phyloP scores from a whole-genome alignment of 2,888 invertebrate genomes.

The Zygaena filipendulae region DNA sequence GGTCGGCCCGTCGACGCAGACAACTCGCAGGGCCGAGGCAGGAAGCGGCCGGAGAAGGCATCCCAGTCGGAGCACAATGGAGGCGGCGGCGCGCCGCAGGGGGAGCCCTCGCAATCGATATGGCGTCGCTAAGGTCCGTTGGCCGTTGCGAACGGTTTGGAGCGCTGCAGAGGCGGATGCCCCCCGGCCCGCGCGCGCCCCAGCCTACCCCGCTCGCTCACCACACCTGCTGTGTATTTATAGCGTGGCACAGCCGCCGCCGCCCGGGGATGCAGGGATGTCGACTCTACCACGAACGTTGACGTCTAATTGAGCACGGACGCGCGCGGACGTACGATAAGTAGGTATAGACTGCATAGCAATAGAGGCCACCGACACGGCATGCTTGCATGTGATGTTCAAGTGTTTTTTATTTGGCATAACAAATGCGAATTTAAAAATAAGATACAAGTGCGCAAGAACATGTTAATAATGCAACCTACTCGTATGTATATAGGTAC shows the following conservation, averaged over 20 bases:
- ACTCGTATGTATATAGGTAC: too few species aligned
- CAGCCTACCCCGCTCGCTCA: slow-evolving; percentile 35
- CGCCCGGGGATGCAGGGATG: slow-evolving; percentile 61
- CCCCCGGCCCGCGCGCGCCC: slow-evolving; percentile 42
- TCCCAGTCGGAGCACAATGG: slow-evolving; percentile 62
- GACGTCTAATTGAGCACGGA: slow-evolving; percentile 23
- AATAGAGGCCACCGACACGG: too few species aligned
- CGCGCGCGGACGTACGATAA: too few species aligned
- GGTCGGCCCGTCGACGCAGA: too few species aligned
- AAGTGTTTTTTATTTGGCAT: slow-evolving; percentile 46
- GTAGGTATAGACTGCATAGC: slow-evolving; percentile 1
- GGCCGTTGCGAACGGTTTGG: slow-evolving; percentile 63
- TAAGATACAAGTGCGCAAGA: too few species aligned
- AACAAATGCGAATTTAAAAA: slow-evolving; percentile 50
- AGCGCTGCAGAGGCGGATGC: slow-evolving; percentile 64
- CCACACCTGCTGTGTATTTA: slow-evolving; percentile 67
- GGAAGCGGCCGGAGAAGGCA: slow-evolving; percentile 63
- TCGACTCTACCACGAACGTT: slow-evolving; percentile 35
- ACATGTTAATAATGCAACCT: too few species aligned
- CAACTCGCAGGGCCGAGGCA: slow-evolving; percentile 51
- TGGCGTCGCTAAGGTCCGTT: slow-evolving; percentile 69
- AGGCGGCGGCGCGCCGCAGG: slow-evolving; percentile 61
- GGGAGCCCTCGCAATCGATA: slow-evolving; percentile 70
- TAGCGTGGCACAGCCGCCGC: slow-evolving; percentile 52
- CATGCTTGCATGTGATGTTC: slow-evolving; percentile 39